Conservation (phyloP, 2,113 vertebrate genomes). For the Mastomys coucha region DNA sequence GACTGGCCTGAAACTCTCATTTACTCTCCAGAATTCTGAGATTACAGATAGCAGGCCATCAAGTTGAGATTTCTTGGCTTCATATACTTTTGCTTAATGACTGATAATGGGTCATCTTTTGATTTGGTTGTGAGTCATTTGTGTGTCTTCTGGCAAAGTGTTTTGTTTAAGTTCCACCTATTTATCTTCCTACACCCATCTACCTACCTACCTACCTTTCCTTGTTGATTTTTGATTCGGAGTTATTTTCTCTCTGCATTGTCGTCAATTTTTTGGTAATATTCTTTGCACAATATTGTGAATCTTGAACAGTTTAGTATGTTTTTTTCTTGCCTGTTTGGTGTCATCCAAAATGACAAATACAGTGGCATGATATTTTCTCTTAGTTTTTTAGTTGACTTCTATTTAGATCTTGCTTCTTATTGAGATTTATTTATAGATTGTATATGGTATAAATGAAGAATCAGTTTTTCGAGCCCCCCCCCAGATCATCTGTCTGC, state of each 20-base stretch:
- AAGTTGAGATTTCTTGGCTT: neutral
- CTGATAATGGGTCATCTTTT: neutral
- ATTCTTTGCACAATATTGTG: neutral
- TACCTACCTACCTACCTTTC: neutral
- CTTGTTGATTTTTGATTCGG: neutral
- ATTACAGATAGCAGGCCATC: neutral
- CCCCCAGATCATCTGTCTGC: neutral
- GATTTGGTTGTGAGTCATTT: neutral
- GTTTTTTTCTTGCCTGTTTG: neutral
- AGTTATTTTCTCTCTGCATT: neutral
- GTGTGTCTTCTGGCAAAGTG: neutral
- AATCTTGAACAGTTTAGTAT: neutral
- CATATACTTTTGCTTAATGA: neutral
- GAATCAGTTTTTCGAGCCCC: neutral
- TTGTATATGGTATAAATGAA: neutral
- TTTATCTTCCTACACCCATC: neutral
- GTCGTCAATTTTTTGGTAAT: neutral
- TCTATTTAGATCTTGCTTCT: neutral
- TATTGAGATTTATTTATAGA: neutral
- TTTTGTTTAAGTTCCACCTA: neutral
- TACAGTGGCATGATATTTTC: neutral
- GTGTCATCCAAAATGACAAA: neutral
- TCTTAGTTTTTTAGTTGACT: neutral
- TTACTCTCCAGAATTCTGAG: neutral
- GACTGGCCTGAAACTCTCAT: neutral